Evolutionary conservation across 2,888 invertebrate species (phyloP).

Genomic region (Mesorhabditis spiculigera): DNA sequence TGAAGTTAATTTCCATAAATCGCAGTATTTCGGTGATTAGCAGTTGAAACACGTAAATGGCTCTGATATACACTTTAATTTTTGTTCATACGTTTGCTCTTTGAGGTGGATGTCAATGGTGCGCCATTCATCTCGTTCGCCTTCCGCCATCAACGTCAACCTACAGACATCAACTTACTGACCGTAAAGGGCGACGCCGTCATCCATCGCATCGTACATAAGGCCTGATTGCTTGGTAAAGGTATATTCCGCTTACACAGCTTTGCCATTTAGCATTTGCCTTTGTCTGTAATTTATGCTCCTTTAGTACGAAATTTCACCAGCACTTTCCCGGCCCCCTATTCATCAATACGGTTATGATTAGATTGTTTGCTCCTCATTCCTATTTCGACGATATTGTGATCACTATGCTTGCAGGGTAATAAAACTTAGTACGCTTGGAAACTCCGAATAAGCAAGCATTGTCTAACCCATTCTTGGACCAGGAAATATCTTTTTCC

Average conservation of each 20-base stretch:
- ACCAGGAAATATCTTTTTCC: too few species aligned
- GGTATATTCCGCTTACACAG: neutral
- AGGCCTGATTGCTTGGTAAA: constrained; percentile 10
- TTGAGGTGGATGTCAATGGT: constrained; percentile 43
- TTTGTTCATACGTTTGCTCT: neutral
- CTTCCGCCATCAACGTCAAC: constrained; percentile 30
- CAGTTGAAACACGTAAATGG: too few species aligned
- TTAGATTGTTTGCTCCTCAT: too few species aligned
- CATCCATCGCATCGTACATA: constrained; percentile 38
- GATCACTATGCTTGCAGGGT: too few species aligned
- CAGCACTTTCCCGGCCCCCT: too few species aligned
- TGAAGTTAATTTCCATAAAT: neutral
- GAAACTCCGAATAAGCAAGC: too few species aligned
- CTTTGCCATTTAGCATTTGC: constrained; percentile 9
- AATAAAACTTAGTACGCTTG: too few species aligned
- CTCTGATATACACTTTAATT: neutral
- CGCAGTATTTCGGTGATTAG: too few species aligned
- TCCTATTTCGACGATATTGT: too few species aligned
- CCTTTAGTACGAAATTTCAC: too few species aligned
- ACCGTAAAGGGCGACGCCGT: constrained; percentile 35
- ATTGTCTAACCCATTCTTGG: too few species aligned
- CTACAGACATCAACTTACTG: constrained; percentile 27
- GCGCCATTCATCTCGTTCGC: constrained; percentile 35
- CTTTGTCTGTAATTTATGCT: neutral
- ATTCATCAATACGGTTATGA: too few species aligned